Evolutionary conservation across 2,888 invertebrate species (phyloP).

Genomic region (Ischnus inquisitorius): DNA sequence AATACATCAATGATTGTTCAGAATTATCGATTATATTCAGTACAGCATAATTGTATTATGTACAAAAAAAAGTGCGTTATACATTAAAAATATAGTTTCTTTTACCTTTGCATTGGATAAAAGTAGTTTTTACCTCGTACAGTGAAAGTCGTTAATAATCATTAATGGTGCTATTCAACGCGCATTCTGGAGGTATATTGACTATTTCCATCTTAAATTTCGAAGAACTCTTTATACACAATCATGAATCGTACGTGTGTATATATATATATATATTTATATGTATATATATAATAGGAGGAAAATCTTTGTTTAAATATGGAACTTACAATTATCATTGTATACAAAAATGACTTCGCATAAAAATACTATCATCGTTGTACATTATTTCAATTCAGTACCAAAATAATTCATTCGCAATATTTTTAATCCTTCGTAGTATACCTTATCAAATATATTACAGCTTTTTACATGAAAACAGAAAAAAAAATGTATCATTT

Average conservation of each 20-base stretch:
- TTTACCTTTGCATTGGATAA: constrained; percentile 78
- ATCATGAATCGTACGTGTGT: constrained; percentile 74
- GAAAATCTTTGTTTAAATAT: constrained; percentile 78
- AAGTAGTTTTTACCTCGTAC: constrained; percentile 79
- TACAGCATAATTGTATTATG: constrained; percentile 82
- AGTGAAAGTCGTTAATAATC: constrained; percentile 76
- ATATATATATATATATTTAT: constrained; percentile 35
- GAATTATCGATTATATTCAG: constrained; percentile 85
- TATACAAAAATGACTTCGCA: constrained; percentile 82
- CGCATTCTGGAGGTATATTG: constrained; percentile 82
- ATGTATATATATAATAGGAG: constrained; percentile 74
- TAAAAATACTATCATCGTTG: constrained; percentile 79
- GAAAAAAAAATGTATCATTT: constrained; percentile 39
- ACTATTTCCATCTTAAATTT: constrained; percentile 81
- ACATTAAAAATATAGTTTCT: constrained; percentile 76
- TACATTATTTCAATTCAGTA: constrained; percentile 77
- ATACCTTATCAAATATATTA: constrained; percentile 79
- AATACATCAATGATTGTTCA: constrained; percentile 33
- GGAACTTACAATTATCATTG: constrained; percentile 75
- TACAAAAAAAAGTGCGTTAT: constrained; percentile 81
- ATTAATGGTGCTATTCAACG: constrained; percentile 78
- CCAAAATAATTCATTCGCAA: constrained; percentile 74
- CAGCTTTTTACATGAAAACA: constrained; percentile 81
- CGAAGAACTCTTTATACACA: constrained; percentile 78
- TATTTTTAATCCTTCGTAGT: constrained; percentile 69